phyloP scores from a whole-genome alignment of 1,140 invertebrate species.

The Papilio xuthus region DNA sequence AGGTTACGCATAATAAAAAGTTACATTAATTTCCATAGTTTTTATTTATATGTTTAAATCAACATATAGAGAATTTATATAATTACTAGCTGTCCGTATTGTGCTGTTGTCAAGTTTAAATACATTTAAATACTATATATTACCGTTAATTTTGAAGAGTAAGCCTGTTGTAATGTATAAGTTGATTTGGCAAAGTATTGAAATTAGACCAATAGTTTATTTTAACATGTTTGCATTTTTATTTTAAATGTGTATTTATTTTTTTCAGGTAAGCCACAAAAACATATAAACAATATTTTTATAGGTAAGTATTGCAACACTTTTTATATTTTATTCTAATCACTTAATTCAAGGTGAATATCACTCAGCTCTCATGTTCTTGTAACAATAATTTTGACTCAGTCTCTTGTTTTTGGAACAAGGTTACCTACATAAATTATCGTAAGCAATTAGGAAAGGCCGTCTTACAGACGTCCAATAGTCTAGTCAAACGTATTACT shows the following conservation, averaged over 20 bases:
- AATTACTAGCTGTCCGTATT: too few species aligned
- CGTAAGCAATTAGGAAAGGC: conserved; percentile 20
- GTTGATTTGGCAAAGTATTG: background rate
- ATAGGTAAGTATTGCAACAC: background rate
- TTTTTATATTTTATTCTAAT: background rate
- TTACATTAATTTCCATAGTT: background rate
- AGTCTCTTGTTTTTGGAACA: conserved; percentile 17
- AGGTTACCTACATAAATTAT: conserved; percentile 16
- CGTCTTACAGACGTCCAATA: conserved; percentile 15
- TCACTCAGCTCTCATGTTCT: background rate
- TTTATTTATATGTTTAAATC: background rate
- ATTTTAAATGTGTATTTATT: conserved; percentile 55
- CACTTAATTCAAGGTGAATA: conserved; percentile 21
- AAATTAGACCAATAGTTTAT: background rate
- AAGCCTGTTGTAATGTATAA: background rate
- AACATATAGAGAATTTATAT: too few species aligned
- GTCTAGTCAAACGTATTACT: background rate
- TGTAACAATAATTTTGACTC: conserved; percentile 4
- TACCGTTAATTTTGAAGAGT: background rate
- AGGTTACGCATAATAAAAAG: conserved; percentile 38
- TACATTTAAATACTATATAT: background rate
- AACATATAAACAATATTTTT: background rate
- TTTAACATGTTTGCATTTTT: background rate
- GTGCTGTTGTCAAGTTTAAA: background rate
- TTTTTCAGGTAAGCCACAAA: conserved; percentile 59